A percentile compares a stretch with the other conserved stretches of the same genome.
phyloP scores from a whole-genome alignment of 2,113 vertebrate genomes.

The Scortum barcoo region DNA sequence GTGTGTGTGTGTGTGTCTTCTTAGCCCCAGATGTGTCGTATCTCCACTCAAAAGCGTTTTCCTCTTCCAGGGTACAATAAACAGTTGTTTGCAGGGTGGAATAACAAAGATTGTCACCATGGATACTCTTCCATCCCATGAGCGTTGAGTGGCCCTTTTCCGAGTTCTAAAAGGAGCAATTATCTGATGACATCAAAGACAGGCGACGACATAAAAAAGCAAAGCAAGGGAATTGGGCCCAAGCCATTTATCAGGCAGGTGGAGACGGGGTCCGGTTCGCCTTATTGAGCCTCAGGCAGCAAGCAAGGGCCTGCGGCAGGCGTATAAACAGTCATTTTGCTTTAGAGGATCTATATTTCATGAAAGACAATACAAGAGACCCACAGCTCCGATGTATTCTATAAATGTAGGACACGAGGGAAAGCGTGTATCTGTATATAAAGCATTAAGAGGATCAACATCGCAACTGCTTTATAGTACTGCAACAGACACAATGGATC shows the following conservation, averaged over 20 bases:
- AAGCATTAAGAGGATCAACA: slow-evolving; percentile 9
- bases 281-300: slow-evolving; percentile 53
- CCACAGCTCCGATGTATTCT: slow-evolving; percentile 11
- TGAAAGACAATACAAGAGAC: slow-evolving; percentile 26
- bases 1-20: slow-evolving; percentile 25
- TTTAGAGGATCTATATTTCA: slow-evolving; percentile 42
- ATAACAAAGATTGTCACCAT: slow-evolving; percentile 82
- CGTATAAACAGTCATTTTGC: slow-evolving; percentile 36
- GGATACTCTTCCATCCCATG: slow-evolving; percentile 71
- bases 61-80: slow-evolving; percentile 66
- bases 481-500: not conserved
- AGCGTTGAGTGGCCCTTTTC: slow-evolving; percentile 74
- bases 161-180: slow-evolving; percentile 84
- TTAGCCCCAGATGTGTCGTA: slow-evolving; percentile 65
- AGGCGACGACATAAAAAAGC: slow-evolving; percentile 69
- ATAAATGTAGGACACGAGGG: slow-evolving; percentile 11
- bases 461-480: not conserved
- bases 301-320: slow-evolving; percentile 7
- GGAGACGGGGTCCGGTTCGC: slow-evolving; percentile 45
- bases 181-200: slow-evolving; percentile 85
- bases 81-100: slow-evolving; percentile 69
- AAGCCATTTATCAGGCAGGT: slow-evolving; percentile 69
- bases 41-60: slow-evolving; percentile 59
- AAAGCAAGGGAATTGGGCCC: slow-evolving; percentile 60
- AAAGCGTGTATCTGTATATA: slow-evolving; percentile 6